phyloP scores from a whole-genome alignment of 2,888 invertebrate genomes.

The Cheilosia variabilis region DNA sequence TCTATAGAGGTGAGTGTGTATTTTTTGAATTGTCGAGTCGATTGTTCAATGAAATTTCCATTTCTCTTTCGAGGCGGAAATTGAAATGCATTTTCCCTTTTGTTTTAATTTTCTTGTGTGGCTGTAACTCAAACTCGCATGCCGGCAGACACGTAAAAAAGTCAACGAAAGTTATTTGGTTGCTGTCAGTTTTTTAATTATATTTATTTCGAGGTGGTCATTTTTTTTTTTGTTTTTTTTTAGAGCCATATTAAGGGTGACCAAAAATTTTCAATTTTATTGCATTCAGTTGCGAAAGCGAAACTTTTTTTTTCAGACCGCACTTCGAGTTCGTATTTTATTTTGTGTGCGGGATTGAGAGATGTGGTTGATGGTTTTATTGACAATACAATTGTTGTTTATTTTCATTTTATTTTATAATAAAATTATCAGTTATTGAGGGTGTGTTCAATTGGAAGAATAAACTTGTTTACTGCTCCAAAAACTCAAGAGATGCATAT shows the following conservation, averaged over 20 bases:
- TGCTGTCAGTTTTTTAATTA: conserved; percentile 53
- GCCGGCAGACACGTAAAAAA: conserved; percentile 55
- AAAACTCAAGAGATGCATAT: not conserved
- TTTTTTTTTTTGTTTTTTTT: conserved; percentile 38
- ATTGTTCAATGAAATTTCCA: conserved; percentile 55
- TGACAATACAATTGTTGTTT: conserved; percentile 2
- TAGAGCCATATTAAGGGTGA: conserved; percentile 53
- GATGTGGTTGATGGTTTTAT: conserved; percentile 11
- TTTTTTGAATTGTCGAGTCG: not conserved
- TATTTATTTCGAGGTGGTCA: not conserved
- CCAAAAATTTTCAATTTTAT: conserved; percentile 46
- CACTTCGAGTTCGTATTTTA: not conserved
- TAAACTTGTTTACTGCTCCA: not conserved
- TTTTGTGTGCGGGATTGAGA: not conserved
- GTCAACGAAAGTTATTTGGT: conserved; percentile 67
- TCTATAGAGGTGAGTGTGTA: conserved; percentile 47
- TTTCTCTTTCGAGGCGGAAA: conserved; percentile 51
- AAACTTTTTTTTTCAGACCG: conserved; percentile 31
- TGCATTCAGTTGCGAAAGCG: conserved; percentile 67
- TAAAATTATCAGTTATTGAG: not conserved
- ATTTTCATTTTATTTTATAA: not conserved
- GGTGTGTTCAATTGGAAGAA: conserved; percentile 7
- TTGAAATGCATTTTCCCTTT: conserved; percentile 67
- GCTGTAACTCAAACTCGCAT: conserved; percentile 1
- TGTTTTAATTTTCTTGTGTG: conserved; percentile 11